phyloP scores from a whole-genome alignment of 2,797 vertebrate species.

The Carcharodon carcharias region DNA sequence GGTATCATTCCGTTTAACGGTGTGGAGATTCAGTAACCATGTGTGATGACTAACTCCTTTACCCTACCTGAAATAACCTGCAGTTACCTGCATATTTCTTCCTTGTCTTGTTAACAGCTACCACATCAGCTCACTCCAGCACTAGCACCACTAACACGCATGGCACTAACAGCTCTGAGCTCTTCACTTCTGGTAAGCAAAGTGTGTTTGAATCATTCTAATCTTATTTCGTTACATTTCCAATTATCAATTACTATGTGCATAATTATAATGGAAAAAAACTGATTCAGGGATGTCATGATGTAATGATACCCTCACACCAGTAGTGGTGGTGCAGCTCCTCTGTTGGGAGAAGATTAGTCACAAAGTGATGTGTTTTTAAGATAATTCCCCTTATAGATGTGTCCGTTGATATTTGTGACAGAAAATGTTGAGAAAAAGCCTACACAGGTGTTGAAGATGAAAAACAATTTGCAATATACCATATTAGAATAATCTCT shows the following conservation, averaged over 20 bases:
- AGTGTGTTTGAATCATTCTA: neutral
- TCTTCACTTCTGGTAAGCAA: conserved; percentile 9
- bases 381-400: neutral
- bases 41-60: no score
- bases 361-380: neutral
- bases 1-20: no score
- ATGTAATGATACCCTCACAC: neutral
- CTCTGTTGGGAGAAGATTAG: neutral
- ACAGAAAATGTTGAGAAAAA: neutral
- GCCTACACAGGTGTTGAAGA: neutral
- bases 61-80: neutral
- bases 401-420: neutral
- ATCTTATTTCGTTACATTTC: neutral
- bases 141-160: conserved; percentile 51
- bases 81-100: neutral
- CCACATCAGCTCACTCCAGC: conserved; percentile 42
- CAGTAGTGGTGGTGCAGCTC: neutral
- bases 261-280: neutral
- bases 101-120: conserved; percentile 40
- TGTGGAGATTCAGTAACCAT: no score
- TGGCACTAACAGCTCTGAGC: conserved; percentile 49
- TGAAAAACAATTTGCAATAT: neutral
- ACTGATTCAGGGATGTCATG: neutral
- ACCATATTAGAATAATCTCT: neutral
- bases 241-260: neutral